phyloP scores from a whole-genome alignment of 2,797 vertebrate genomes.

The Peromyscus nudipes region DNA sequence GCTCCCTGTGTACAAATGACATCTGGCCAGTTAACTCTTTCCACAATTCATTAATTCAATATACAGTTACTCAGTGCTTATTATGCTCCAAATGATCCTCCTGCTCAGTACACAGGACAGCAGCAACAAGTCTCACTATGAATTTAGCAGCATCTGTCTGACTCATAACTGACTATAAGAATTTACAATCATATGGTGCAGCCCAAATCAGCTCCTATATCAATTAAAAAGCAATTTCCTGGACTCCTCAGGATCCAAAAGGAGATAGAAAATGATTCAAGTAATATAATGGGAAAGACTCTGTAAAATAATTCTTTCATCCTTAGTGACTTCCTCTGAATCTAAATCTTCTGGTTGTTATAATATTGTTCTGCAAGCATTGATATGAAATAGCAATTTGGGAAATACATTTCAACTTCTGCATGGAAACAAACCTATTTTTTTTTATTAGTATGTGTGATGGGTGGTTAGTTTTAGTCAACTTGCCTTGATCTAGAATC shows the following conservation, averaged over 20 bases:
- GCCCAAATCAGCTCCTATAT: neutral
- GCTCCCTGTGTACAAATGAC: neutral
- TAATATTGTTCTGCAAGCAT: conserved; percentile 25
- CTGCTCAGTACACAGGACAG: neutral
- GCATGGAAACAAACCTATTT: conserved; percentile 26
- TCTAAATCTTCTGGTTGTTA: conserved; percentile 54
- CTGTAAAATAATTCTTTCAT: conserved; percentile 39
- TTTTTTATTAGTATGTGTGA: neutral
- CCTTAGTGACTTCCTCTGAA: conserved; percentile 40
- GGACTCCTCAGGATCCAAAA: neutral
- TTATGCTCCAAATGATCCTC: neutral
- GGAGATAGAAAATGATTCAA: neutral
- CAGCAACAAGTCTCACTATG: neutral
- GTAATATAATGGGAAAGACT: neutral
- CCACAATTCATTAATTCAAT: neutral
- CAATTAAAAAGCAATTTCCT: conserved; percentile 4
- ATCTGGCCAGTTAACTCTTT: conserved; percentile 46
- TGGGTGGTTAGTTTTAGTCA: neutral
- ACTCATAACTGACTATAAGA: neutral
- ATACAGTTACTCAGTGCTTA: neutral
- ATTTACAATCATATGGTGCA: neutral
- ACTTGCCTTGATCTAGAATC: neutral
- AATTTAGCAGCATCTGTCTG: neutral
- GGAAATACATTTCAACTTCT: conserved; percentile 17
- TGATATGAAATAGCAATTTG: conserved; percentile 48